Evolutionary conservation across 2,888 invertebrate genomes (phyloP), one percentile per base, ranked within the genome.

Genomic region (Dasypolia templi): DNA sequence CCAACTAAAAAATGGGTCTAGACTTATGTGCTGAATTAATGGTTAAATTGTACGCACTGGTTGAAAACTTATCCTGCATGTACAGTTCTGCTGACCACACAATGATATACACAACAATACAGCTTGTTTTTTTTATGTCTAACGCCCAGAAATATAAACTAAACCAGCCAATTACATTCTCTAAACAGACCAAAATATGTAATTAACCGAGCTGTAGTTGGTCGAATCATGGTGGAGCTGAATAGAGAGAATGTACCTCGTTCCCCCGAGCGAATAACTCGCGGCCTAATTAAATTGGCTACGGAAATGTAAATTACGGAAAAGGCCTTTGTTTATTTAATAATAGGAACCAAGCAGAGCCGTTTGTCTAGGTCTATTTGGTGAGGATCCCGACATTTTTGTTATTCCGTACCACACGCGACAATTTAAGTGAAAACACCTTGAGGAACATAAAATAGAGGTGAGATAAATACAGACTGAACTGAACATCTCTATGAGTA

Each of bases 301-400:
- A 78, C 86, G 85, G 89, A 89, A 91, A 91, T 90, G 89, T 89
- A 91, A 92, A 91, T 90, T 89, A 86, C 83, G 83, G 83, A 87
- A 86, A 87, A 88, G 91, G 89, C 86, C 86, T 85, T 83, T 89
- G 89, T 91, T 91, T 92, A 90, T 89, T 91, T 88, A 91, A 91
- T 91, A 90, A 89, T 90, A 89, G 86, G 87, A 84, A 88, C 87
- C 87, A 88, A 87, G 88, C 87, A 86, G 87, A 86, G 87, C 78
- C 82, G 88, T 90, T 92, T 91, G 87, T 87, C 88, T 90, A 90
- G 89, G 90, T 84, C 83, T 91, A 86, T 91, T 92, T 92, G 91
- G 80, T 77, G 84, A 90, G 90, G 90, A 88, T 80, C 79, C 76
- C 80, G 77, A 83, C n/a, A 88, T 90, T 91, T 89, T 88, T 88